Conservation (phyloP, 2,113 vertebrate species). For the Actinemys pallida region DNA sequence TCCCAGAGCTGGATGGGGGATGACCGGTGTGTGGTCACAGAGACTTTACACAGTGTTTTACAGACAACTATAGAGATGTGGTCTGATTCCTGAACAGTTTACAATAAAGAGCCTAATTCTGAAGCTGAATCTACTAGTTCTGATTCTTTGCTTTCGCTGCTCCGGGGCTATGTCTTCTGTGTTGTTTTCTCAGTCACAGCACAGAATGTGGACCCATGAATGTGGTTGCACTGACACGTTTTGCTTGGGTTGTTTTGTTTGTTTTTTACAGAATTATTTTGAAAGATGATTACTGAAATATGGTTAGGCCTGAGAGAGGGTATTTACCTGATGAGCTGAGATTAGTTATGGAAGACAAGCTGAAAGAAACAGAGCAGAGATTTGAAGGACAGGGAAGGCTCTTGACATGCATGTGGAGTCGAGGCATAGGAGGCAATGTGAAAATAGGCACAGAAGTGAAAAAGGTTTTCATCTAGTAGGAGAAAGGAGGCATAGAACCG, state of each 20-base stretch:
- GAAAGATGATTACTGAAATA: neutral
- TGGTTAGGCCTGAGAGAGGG: neutral
- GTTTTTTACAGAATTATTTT: neutral
- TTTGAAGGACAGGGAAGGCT: constrained; percentile 41
- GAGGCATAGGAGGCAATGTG: neutral
- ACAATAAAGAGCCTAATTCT: neutral
- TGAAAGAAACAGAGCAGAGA: neutral
- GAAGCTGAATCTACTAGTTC: neutral
- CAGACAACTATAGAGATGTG: fast-evolving
- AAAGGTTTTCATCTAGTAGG: constrained; percentile 49
- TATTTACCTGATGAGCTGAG: fast-evolving
- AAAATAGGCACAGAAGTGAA: neutral
- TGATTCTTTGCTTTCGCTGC: neutral
- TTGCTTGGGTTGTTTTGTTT: neutral
- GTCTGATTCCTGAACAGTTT: fast-evolving
- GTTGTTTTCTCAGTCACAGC: fast-evolving
- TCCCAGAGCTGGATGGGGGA: neutral
- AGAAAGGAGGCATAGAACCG: constrained; percentile 5
- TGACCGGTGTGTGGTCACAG: neutral
- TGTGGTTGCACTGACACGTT: neutral
- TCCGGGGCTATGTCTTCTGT: fast-evolving
- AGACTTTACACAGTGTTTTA: neutral
- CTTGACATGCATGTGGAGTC: neutral
- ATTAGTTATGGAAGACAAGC: constrained; percentile 12
- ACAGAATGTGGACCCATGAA: neutral